phyloP scores from a whole-genome alignment of 2,888 invertebrate genomes.

The Gerris lacustris region DNA sequence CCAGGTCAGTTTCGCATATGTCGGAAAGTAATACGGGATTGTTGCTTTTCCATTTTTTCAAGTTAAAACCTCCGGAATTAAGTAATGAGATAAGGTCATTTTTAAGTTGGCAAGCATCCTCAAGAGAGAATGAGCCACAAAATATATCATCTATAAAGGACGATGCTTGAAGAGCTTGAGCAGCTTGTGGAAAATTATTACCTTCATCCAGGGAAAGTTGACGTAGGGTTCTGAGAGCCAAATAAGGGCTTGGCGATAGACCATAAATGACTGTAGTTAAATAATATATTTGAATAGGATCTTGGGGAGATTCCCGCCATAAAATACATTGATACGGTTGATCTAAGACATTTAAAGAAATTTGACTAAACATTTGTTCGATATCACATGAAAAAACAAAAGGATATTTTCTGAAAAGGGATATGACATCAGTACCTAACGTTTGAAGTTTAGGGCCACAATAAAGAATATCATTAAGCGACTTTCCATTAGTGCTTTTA shows the following conservation, averaged over 20 bases:
- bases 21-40: neutral
- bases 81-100: neutral
- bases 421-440: neutral
- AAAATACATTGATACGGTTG: conserved; percentile 1
- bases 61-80: neutral
- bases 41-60: neutral
- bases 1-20: neutral
- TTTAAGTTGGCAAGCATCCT: neutral
- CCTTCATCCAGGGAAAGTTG: neutral
- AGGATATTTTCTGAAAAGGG: neutral
- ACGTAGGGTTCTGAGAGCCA: neutral
- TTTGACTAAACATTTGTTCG: neutral
- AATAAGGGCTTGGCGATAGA: neutral
- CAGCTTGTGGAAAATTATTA: neutral
- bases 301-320: neutral
- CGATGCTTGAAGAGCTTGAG: neutral
- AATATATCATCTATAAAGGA: conserved; percentile 1
- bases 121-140: neutral
- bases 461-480: neutral
- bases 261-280: neutral
- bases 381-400: neutral
- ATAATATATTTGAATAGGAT: neutral
- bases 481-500: neutral
- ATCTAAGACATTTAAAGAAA: neutral
- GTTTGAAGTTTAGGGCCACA: neutral